Evolutionary conservation across 35 echinoderm and acorn worm genomes (phyloP).

Genomic region (Heliocidaris erythrogramma): DNA sequence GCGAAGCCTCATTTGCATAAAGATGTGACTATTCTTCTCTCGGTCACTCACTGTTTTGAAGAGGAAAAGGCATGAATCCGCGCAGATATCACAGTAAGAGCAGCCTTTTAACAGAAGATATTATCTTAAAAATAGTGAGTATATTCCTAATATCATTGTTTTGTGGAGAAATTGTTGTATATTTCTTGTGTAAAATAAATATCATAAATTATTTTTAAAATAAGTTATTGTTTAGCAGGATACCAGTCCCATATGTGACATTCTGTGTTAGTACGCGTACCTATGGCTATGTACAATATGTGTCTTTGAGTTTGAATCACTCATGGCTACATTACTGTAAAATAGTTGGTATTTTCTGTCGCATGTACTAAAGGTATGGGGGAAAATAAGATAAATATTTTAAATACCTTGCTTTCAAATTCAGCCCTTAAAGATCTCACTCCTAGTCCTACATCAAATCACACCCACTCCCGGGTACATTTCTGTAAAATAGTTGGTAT

Average conservation of each 20-base stretch:
- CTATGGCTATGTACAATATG: background rate
- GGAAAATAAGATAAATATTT: too few relatives aligned
- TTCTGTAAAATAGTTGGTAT: too few relatives aligned
- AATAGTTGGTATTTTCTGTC: too few relatives aligned
- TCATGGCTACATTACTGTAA: too few relatives aligned
- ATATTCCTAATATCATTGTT: background rate
- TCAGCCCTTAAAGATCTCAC: too few relatives aligned
- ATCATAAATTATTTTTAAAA: background rate
- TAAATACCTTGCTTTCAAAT: too few relatives aligned
- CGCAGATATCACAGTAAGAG: background rate
- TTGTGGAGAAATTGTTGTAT: background rate
- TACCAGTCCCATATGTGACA: background rate
- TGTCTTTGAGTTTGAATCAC: background rate
- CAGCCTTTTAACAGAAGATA: background rate
- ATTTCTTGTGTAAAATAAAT: background rate
- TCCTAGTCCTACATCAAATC: too few relatives aligned
- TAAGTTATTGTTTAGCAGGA: background rate
- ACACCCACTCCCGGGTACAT: too few relatives aligned
- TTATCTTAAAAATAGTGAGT: background rate
- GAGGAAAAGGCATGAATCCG: background rate
- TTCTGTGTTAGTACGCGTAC: background rate
- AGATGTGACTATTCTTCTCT: too few relatives aligned
- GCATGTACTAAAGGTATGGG: too few relatives aligned
- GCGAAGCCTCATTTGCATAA: too few relatives aligned
- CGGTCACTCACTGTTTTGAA: background rate